These are phyloP conservation scores for Brienomyrus brachyistius DNA, from an alignment of 2,113 vertebrate genomes.

Conservation along the genomic window DNA sequence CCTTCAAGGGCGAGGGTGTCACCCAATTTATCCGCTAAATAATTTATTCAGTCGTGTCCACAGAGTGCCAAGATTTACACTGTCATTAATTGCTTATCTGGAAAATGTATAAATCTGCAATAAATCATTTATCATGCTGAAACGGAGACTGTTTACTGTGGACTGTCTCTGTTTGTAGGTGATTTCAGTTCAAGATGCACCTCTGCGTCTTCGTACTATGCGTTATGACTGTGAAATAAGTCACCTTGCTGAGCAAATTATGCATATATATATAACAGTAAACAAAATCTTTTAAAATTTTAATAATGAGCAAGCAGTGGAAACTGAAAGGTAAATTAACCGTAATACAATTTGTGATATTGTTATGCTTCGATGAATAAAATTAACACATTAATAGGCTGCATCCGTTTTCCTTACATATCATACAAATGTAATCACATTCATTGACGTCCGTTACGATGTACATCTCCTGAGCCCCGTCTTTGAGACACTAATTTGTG, in stretches of 20 bases:
- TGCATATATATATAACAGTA: neutral
- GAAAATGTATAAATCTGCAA: neutral
- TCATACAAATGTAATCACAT: neutral
- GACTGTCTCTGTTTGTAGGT: neutral
- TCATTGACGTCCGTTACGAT: neutral
- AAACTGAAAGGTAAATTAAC: neutral
- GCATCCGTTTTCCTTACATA: neutral
- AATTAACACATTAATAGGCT: neutral
- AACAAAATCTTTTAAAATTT: neutral
- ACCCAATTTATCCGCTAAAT: conserved; percentile 5
- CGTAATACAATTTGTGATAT: neutral
- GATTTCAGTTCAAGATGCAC: neutral
- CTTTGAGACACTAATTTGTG: neutral
- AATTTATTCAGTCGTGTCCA: neutral
- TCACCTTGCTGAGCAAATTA: neutral
- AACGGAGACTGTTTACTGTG: neutral
- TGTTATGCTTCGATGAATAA: neutral
- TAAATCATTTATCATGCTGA: neutral
- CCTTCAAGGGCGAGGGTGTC: neutral
- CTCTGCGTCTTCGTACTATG: neutral
- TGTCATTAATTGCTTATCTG: conserved; percentile 4
- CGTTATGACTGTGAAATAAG: neutral
- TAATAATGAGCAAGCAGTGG: neutral
- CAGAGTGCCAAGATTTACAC: neutral
- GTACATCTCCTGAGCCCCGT: neutral